phyloP scores from a whole-genome alignment of 2,888 invertebrate genomes.

The Pseudococcus longispinus region DNA sequence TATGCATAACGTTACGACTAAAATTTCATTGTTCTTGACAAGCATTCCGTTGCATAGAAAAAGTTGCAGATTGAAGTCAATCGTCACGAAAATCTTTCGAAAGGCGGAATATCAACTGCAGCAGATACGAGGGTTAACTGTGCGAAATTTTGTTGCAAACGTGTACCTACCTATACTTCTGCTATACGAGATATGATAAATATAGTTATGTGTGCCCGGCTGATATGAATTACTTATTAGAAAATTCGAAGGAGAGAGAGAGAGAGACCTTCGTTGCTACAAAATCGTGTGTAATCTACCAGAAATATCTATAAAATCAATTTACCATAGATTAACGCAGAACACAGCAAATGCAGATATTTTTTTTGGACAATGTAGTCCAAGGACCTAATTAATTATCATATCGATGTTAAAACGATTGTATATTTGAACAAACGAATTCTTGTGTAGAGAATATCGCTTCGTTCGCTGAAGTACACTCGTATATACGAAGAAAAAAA shows the following conservation, averaged over 20 bases:
- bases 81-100: constrained; percentile 12
- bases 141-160: no score
- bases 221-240: no score
- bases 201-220: no score
- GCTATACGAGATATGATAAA: no score
- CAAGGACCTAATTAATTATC: constrained; percentile 26
- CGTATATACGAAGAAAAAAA: background rate
- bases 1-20: constrained; percentile 35
- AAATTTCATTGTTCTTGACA: constrained; percentile 45
- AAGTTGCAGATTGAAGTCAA: constrained; percentile 46
- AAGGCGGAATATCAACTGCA: background rate
- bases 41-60: constrained; percentile 33
- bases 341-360: background rate
- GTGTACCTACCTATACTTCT: no score
- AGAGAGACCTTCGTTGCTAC: background rate
- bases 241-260: background rate
- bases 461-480: background rate
- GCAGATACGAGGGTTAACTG: no score
- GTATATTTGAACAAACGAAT: background rate
- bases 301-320: background rate
- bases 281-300: background rate
- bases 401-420: background rate
- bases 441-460: no score
- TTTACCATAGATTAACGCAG: background rate
- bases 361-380: constrained; percentile 16